Base-by-base conservation (phyloP, 1,140 invertebrate genomes). In the Scaptomyza hsui region DNA sequence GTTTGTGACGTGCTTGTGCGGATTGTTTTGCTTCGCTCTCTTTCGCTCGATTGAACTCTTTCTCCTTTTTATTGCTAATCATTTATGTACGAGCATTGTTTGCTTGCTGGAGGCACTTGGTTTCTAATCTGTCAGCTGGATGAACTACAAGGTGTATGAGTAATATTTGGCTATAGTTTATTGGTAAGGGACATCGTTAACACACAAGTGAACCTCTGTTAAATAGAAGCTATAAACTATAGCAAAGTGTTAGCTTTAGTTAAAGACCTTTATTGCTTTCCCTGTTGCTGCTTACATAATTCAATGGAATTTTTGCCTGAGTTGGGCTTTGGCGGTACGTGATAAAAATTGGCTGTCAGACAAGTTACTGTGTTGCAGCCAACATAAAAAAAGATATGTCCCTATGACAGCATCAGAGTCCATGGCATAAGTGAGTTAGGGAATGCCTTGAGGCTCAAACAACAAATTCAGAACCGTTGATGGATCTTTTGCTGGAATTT, bases 281-380 rank as follows among this genome's bases (percentile, higher is more conserved):
- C 1, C 7, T 42, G 15, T 2, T 42, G 41, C 41, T 15, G 9
- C 41, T 18, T n/a, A 37, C 4, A 37, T 3, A 37, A 37, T 37
- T 29, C 26, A 10, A 9, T 29, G 26, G 7, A 29, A 29, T 29
- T 29, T 29, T 37, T 37, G 32, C 1, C 18, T 44, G 18, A 4
- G 10, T 10, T 35, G 60, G n/a, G 26, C 21, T 15, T 32, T 6
- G 13, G n/a, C 6, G 39, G 61, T 55, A 86, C 82, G 81, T 88
- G 82, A 55, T 72, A 73, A 71, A 75, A 77, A 67, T 61, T 44
- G 24, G 57, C 73, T 77, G 81, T 77, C 80, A 74, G 42, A 9
- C 19, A 48, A 12, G 42, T 39, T 64, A n/a, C 29, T 19, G 2
- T 6, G 21, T 10, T 3, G 29, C 0, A 7, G 16, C 16, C n/a